phyloP scores from a whole-genome alignment of 2,797 vertebrate species.

The Argyrosomus regius region DNA sequence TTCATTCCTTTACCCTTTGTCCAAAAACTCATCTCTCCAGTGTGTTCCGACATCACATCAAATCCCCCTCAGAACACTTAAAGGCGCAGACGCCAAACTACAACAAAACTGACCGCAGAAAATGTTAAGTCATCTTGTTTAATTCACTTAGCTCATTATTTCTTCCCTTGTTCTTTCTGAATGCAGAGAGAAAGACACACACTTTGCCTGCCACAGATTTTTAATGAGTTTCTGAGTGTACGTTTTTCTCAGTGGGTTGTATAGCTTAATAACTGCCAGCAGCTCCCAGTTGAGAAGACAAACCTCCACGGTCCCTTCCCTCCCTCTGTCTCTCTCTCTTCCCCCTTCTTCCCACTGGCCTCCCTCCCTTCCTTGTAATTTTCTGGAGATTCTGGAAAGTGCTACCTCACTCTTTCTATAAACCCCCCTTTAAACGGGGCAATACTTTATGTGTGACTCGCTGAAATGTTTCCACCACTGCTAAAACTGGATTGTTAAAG shows the following conservation, averaged over 20 bases:
- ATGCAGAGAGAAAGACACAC: slow-evolving; percentile 18
- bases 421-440: slow-evolving; percentile 52
- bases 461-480: slow-evolving; percentile 60
- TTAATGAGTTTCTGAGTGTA: slow-evolving; percentile 66
- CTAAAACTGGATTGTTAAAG: slow-evolving; percentile 36
- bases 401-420: slow-evolving; percentile 80
- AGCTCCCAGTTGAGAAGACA: slow-evolving; percentile 61
- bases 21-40: slow-evolving; percentile 3
- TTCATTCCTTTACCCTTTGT: not conserved
- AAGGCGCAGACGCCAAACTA: slow-evolving; percentile 38
- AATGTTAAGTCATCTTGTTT: slow-evolving; percentile 62
- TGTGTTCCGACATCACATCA: slow-evolving; percentile 36
- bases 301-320: slow-evolving; percentile 48
- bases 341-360: slow-evolving; percentile 41
- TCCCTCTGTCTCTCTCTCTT: not conserved
- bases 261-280: slow-evolving; percentile 69
- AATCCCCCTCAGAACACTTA: slow-evolving; percentile 12
- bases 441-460: slow-evolving; percentile 50
- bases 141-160: slow-evolving; percentile 63
- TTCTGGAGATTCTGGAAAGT: slow-evolving; percentile 77
- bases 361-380: slow-evolving; percentile 65
- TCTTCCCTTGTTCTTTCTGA: slow-evolving; percentile 12
- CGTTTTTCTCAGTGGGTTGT: slow-evolving; percentile 60
- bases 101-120: slow-evolving; percentile 58
- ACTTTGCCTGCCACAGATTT: slow-evolving; percentile 34